These are phyloP conservation scores for Pachliopta kotzebuea DNA, from an alignment of 2,888 invertebrate genomes.

Conservation along the genomic window DNA sequence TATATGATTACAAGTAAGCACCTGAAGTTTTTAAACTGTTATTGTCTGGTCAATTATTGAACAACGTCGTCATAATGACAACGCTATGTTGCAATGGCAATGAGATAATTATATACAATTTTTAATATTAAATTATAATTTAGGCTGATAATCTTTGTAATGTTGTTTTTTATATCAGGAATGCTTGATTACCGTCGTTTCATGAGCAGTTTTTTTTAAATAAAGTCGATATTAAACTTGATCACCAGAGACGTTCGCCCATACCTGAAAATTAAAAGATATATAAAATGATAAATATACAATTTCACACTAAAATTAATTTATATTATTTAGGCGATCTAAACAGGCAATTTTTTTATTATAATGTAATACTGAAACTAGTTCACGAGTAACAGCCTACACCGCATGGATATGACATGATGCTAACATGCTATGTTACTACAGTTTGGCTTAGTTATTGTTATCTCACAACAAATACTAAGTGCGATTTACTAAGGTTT, in stretches of 20 bases:
- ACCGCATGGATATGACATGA: conserved; percentile 23
- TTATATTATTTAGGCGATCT: neutral
- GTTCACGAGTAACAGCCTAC: conserved; percentile 6
- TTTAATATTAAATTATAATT: neutral
- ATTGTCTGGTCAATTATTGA: too few species aligned
- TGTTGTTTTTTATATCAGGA: conserved; percentile 23
- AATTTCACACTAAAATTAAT: neutral
- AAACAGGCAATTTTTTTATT: neutral
- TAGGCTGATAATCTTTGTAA: neutral
- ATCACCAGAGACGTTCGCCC: conserved; percentile 42
- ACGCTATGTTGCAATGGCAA: too few species aligned
- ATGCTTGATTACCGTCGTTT: conserved; percentile 25
- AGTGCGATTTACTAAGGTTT: conserved; percentile 40
- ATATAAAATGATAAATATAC: neutral
- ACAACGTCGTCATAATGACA: too few species aligned
- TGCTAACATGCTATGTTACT: conserved; percentile 44
- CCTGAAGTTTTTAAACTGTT: too few species aligned
- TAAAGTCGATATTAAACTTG: conserved; percentile 23
- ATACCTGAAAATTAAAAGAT: conserved; percentile 36
- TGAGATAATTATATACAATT: neutral
- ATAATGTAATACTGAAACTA: conserved; percentile 1
- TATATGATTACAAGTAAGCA: too few species aligned
- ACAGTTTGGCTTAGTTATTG: conserved; percentile 38
- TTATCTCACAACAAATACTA: conserved; percentile 81
- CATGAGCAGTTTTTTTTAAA: conserved; percentile 17